A percentile compares a stretch with the other conserved stretches of the same genome.
phyloP scores from a whole-genome alignment of 1,140 invertebrate genomes.

The Lucilia sericata region DNA sequence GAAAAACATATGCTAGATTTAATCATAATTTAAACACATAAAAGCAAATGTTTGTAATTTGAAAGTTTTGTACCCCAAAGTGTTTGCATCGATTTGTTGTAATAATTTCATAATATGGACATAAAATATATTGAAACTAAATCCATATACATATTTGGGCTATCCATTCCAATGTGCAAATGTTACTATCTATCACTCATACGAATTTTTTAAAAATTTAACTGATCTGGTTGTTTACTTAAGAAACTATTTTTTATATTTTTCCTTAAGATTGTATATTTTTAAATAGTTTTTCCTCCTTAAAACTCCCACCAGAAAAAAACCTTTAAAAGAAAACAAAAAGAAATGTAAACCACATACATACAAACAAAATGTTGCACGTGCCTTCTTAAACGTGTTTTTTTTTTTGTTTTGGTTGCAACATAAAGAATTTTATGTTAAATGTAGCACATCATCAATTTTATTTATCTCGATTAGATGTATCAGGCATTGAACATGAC shows the following conservation, averaged over 20 bases:
- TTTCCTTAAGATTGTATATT: background rate
- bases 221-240: background rate
- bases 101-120: too few species aligned
- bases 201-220: too few species aligned
- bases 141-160: too few species aligned
- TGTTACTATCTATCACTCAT: too few species aligned
- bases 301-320: background rate
- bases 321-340: background rate
- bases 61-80: too few species aligned
- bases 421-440: slow-evolving; percentile 7
- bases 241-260: background rate
- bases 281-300: background rate
- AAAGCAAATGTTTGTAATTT: too few species aligned
- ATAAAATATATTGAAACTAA: too few species aligned
- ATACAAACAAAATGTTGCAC: background rate
- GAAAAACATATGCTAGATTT: too few species aligned
- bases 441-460: slow-evolving; percentile 14
- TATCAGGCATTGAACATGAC: background rate
- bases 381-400: background rate
- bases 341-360: background rate
- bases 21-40: too few species aligned
- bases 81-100: too few species aligned
- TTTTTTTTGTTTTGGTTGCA: background rate
- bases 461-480: background rate
- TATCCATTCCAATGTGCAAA: too few species aligned